A percentile compares a stretch with the other conserved stretches of the same genome.
Evolutionary conservation across 2,888 invertebrate species (phyloP).

Genomic region (Drosophila austrosaltans): DNA sequence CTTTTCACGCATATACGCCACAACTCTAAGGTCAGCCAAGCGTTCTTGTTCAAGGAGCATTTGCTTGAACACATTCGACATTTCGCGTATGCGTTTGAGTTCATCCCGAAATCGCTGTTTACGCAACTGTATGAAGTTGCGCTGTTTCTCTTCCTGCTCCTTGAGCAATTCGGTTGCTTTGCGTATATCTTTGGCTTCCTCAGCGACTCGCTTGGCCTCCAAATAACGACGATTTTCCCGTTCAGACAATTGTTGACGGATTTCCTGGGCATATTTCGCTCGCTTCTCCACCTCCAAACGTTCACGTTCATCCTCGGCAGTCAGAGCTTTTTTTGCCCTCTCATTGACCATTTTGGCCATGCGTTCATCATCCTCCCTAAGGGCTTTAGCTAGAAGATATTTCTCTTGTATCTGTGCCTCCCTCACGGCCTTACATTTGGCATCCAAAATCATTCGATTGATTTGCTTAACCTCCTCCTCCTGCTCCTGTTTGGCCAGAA

Average conservation of each 20-base stretch:
- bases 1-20: constrained; percentile 81
- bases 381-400: constrained; percentile 75
- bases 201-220: constrained; percentile 82
- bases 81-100: constrained; percentile 78
- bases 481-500: constrained; percentile 82
- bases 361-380: constrained; percentile 80
- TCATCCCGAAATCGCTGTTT: constrained; percentile 81
- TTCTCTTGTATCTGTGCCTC: constrained; percentile 92
- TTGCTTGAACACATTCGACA: constrained; percentile 80
- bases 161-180: constrained; percentile 75
- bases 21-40: constrained; percentile 81
- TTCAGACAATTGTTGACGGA: constrained; percentile 80
- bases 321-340: constrained; percentile 74
- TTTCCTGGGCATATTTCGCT: constrained; percentile 80
- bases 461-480: constrained; percentile 88
- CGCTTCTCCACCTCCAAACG: constrained; percentile 69
- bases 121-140: constrained; percentile 69
- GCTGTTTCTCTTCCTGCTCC: constrained; percentile 79
- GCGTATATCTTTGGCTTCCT: constrained; percentile 79
- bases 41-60: constrained; percentile 82
- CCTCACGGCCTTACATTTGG: constrained; percentile 93
- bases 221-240: constrained; percentile 80
- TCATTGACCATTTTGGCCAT: constrained; percentile 81
- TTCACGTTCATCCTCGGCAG: constrained; percentile 77
- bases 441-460: constrained; percentile 91